phyloP scores from a whole-genome alignment of 2,888 invertebrate species.

The Elmis aenea region DNA sequence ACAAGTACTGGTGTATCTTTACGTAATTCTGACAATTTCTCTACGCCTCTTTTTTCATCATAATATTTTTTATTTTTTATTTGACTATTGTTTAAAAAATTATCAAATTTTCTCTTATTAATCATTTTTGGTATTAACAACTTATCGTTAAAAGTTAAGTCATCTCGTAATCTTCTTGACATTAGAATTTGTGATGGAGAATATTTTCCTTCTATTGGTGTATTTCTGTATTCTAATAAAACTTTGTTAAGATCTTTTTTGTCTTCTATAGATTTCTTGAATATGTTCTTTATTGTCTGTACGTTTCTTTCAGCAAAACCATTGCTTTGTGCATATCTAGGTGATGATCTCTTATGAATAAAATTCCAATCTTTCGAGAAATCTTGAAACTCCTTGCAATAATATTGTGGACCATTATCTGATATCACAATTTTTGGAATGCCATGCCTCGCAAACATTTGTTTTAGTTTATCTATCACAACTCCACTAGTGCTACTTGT shows the following conservation, averaged over 20 bases:
- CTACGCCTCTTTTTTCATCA: background rate
- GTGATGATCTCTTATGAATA: conserved; percentile 4
- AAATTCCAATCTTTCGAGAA: conserved; percentile 7
- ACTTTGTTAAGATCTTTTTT: conserved; percentile 8
- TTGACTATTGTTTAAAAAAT: background rate
- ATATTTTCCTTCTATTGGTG: background rate
- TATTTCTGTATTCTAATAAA: conserved; percentile 7
- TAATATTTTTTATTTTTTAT: no score
- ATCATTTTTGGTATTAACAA: conserved; percentile 6
- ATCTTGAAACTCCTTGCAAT: conserved; percentile 2
- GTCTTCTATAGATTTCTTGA: conserved; percentile 8
- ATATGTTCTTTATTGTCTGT: conserved; percentile 3
- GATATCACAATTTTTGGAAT: conserved; percentile 9
- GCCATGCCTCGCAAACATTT: conserved; percentile 8
- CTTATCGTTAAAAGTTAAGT: conserved; percentile 1
- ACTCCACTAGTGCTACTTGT: conserved; percentile 3
- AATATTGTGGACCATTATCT: conserved; percentile 9
- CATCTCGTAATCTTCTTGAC: conserved; percentile 4
- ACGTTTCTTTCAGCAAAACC: conserved; percentile 5
- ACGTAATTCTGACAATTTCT: background rate
- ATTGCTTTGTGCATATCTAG: conserved; percentile 7
- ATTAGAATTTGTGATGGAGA: conserved; percentile 6
- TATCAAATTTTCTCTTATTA: conserved; percentile 1
- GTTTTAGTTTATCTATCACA: conserved; percentile 5
- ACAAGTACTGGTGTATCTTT: conserved; percentile 2